phyloP scores from a whole-genome alignment of 2,888 invertebrate genomes.

The Cetonia aurata region DNA sequence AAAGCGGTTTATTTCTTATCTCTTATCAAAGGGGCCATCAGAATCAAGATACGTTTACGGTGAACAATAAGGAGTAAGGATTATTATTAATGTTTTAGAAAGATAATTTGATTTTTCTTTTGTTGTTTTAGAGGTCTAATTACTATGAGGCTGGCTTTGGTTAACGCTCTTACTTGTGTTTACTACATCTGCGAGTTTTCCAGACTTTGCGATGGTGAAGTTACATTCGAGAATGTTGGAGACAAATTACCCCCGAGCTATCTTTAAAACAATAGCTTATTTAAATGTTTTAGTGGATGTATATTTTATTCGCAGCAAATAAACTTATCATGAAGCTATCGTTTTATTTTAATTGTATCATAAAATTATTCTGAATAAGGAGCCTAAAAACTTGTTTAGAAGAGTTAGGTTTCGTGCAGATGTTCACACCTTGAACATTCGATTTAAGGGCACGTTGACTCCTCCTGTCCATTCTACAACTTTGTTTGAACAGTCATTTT shows the following conservation, averaged over 20 bases:
- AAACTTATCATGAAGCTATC: too few species aligned
- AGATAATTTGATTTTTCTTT: background rate
- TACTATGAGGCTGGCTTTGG: conserved; percentile 1
- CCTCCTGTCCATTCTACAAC: too few species aligned
- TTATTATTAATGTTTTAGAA: background rate
- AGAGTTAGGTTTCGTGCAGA: too few species aligned
- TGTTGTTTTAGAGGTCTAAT: conserved; percentile 5
- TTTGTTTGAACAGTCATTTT: too few species aligned
- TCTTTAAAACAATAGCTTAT: background rate
- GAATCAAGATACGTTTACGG: conserved; percentile 10
- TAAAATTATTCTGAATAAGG: too few species aligned
- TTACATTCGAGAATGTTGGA: conserved; percentile 16
- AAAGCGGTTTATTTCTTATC: background rate
- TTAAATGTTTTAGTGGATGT: background rate
- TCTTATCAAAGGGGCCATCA: background rate
- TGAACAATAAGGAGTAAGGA: conserved; percentile 22
- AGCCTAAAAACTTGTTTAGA: too few species aligned
- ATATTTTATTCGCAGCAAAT: too few species aligned
- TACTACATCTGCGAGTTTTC: conserved; percentile 23
- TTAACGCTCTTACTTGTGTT: conserved; percentile 18
- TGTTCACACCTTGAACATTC: too few species aligned
- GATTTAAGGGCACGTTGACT: too few species aligned
- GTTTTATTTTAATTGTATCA: too few species aligned
- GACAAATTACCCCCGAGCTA: conserved; percentile 1
- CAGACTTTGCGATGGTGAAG: conserved; percentile 5